Percentiles rank a stretch among this genome's conserved stretches.
These are phyloP conservation scores for Dendronephthya gigantea DNA, from an alignment of 64 coral and sea anemone species.

Conservation along the genomic window DNA sequence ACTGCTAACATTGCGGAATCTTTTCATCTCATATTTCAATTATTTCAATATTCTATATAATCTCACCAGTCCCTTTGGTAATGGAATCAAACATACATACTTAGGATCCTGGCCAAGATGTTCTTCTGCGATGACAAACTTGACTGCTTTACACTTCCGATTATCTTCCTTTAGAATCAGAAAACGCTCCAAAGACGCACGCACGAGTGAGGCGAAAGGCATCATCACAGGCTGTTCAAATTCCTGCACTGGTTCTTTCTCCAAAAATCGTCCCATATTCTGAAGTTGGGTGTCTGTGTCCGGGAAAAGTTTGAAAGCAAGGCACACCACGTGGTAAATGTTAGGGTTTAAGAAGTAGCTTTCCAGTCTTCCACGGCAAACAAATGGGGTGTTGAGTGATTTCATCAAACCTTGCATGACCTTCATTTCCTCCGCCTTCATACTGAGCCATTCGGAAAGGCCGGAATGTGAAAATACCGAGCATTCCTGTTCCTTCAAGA, in stretches of 20 bases:
- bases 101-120: not conserved
- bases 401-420: not conserved
- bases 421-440: constrained; percentile 27
- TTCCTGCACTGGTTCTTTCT: not conserved
- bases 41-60: too few species aligned
- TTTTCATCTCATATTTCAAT: too few species aligned
- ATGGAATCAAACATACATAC: too few species aligned
- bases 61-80: too few species aligned
- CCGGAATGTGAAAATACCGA: constrained; percentile 22
- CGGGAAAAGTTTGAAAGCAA: constrained; percentile 12
- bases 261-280: constrained; percentile 17
- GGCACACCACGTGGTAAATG: constrained; percentile 29
- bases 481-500: constrained; percentile 19
- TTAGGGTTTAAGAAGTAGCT: not conserved
- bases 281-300: constrained; percentile 10
- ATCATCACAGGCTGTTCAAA: not conserved
- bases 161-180: constrained; percentile 9
- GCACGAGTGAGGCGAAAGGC: not conserved
- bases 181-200: constrained; percentile 21
- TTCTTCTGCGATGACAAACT: constrained; percentile 35
- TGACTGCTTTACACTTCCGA: not conserved
- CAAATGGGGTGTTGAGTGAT: constrained; percentile 19
- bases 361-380: constrained; percentile 17
- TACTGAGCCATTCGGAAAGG: constrained; percentile 10
- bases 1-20: too few species aligned